Evolutionary conservation across 2,888 invertebrate genomes (phyloP).

Genomic region (Lysandra coridon): DNA sequence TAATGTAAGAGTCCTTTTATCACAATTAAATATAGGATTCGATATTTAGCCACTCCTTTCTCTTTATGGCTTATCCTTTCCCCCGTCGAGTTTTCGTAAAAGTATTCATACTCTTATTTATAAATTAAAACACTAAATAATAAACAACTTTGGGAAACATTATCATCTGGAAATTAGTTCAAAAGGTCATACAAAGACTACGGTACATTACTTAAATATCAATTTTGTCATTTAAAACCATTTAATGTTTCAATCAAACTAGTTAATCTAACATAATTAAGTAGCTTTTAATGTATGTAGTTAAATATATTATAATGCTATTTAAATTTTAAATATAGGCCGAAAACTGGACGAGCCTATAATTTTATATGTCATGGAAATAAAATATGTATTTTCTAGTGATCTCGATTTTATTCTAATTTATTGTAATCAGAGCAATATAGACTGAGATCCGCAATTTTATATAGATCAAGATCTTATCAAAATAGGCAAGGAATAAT

Average conservation of each 20-base stretch:
- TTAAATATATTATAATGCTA: conserved; percentile 4
- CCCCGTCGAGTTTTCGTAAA: too few relatives aligned
- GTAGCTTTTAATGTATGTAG: background rate
- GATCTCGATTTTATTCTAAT: conserved; percentile 2
- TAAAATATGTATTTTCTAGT: background rate
- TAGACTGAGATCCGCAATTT: background rate
- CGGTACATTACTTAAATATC: background rate
- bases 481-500: background rate
- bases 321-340: background rate
- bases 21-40: too few relatives aligned
- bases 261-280: background rate
- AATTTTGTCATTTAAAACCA: background rate
- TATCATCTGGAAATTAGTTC: background rate
- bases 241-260: conserved; percentile 8
- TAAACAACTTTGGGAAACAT: background rate
- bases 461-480: background rate
- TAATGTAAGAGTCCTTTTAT: too few relatives aligned
- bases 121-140: background rate
- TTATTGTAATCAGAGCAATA: background rate
- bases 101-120: background rate
- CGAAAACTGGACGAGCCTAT: background rate
- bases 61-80: background rate
- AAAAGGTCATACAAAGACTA: background rate
- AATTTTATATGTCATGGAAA: conserved; percentile 12
- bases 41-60: background rate